Percentiles rank a stretch among this genome's conserved stretches.
Evolutionary conservation across 2,113 vertebrate species (phyloP).

Genomic region (Psittacus erithacus): DNA sequence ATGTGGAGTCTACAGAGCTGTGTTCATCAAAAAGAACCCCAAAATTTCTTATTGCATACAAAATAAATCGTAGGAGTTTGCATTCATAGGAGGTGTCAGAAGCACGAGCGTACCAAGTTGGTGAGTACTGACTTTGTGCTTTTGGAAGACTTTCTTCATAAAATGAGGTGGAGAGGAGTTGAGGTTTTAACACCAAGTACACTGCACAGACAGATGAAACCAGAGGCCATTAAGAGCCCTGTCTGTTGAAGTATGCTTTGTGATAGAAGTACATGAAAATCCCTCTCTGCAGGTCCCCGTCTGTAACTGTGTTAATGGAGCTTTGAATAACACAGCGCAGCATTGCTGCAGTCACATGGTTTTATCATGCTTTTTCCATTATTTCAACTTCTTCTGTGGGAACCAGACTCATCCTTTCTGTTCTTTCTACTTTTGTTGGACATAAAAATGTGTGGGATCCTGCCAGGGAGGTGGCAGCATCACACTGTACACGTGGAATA

Average conservation of each 20-base stretch:
- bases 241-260: neutral
- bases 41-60: neutral
- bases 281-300: neutral
- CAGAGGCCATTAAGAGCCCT: neutral
- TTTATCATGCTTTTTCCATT: neutral
- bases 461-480: neutral
- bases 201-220: neutral
- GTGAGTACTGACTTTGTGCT: neutral
- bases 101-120: neutral
- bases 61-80: neutral
- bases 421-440: neutral
- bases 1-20: neutral
- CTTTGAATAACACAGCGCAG: neutral
- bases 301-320: neutral
- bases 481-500: neutral
- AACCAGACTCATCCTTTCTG: neutral
- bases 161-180: neutral
- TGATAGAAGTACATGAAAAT: neutral
- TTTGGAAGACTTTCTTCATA: neutral
- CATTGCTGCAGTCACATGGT: neutral
- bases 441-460: fast-evolving
- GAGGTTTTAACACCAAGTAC: neutral
- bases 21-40: fast-evolving
- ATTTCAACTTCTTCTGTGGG: neutral
- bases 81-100: neutral